Evolutionary conservation across 2,888 invertebrate species (phyloP).

Genomic region (Sympetrum striolatum): DNA sequence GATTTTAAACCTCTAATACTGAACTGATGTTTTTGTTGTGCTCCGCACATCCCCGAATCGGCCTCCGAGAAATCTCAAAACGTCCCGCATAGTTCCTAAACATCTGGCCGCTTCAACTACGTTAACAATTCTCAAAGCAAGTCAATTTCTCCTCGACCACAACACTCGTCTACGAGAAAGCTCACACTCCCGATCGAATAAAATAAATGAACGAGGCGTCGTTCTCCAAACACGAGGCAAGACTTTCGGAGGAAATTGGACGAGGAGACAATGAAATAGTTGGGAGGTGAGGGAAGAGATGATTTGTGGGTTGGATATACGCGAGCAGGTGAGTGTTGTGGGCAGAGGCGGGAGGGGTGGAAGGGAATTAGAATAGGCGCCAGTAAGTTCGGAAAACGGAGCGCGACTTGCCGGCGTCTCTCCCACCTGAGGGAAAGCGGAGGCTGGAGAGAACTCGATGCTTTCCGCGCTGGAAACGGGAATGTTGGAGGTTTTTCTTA

Average conservation of each 20-base stretch:
- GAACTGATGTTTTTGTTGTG: too few relatives aligned
- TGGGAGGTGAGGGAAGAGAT: neutral
- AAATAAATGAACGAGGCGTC: too few relatives aligned
- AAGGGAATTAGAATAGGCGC: slow-evolving; percentile 21
- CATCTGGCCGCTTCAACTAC: too few relatives aligned
- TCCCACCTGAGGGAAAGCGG: slow-evolving; percentile 9
- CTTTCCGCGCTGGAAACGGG: neutral
- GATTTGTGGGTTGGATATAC: slow-evolving; percentile 21
- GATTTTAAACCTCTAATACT: too few relatives aligned
- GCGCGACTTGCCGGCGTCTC: slow-evolving; percentile 32
- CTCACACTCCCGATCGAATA: too few relatives aligned
- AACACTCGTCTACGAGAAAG: too few relatives aligned
- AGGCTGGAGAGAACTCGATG: neutral
- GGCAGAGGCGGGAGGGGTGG: neutral
- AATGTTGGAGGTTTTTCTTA: neutral
- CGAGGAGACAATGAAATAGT: slow-evolving; percentile 5
- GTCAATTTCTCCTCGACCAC: too few relatives aligned
- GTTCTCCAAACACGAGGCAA: neutral
- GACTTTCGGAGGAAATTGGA: neutral
- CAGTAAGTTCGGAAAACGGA: slow-evolving; percentile 29
- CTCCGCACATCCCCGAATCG: too few relatives aligned
- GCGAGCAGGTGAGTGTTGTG: slow-evolving; percentile 20
- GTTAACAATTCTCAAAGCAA: too few relatives aligned
- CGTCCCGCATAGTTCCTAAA: too few relatives aligned
- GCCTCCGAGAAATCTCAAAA: too few relatives aligned